Conservation (phyloP, 2,797 vertebrate species). For the Sternarchorhynchus goeldii region DNA sequence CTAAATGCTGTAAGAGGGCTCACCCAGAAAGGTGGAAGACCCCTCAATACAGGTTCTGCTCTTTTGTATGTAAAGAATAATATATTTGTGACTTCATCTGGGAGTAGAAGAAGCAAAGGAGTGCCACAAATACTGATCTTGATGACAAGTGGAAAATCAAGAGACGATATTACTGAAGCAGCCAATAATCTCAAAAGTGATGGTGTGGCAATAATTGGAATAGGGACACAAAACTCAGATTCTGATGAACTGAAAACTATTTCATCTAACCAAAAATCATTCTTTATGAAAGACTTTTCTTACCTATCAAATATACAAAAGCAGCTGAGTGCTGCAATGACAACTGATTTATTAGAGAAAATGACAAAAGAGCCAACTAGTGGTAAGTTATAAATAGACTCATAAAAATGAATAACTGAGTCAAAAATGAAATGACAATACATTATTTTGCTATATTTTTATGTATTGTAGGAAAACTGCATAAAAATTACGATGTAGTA, state of each 20-base stretch:
- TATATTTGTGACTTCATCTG: slow-evolving; percentile 60
- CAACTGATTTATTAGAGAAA: background rate
- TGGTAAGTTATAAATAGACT: slow-evolving; percentile 38
- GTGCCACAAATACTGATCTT: slow-evolving; percentile 65
- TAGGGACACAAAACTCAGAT: slow-evolving; percentile 62
- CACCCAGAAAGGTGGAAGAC: slow-evolving; percentile 66
- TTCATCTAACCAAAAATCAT: slow-evolving; percentile 40
- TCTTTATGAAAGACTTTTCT: slow-evolving; percentile 53
- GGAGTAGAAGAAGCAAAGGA: slow-evolving; percentile 60
- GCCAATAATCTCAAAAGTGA: slow-evolving; percentile 54
- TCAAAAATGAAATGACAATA: no score
- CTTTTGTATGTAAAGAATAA: slow-evolving; percentile 63
- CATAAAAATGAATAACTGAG: background rate
- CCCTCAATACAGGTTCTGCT: slow-evolving; percentile 64
- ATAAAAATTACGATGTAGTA: slow-evolving; percentile 70
- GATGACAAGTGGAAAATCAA: slow-evolving; percentile 59
- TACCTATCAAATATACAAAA: slow-evolving; percentile 55
- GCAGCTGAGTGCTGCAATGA: slow-evolving; percentile 49
- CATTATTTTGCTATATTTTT: no score
- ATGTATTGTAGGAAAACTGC: background rate
- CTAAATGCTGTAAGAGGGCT: slow-evolving; percentile 62
- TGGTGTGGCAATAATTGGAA: slow-evolving; percentile 58
- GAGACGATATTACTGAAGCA: slow-evolving; percentile 57
- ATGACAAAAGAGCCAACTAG: slow-evolving; percentile 23
- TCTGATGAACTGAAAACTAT: slow-evolving; percentile 58